Conservation (phyloP, 2,888 invertebrate species). For the Pantelozetes paolii region DNA sequence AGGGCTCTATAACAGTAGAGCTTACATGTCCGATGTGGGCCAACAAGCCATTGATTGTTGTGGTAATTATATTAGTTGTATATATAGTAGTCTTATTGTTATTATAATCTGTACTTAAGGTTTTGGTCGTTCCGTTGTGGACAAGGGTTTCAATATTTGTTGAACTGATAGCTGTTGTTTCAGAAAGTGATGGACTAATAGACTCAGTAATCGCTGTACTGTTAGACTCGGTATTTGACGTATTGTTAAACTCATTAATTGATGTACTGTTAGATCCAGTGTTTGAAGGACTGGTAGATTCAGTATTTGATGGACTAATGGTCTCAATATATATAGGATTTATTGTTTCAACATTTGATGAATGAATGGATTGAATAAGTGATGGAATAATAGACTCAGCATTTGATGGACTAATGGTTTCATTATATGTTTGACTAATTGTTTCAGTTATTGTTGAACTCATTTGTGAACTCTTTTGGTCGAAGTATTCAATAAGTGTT, state of each 20-base stretch:
- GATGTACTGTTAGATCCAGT: too few species aligned
- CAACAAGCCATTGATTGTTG: constrained; percentile 45
- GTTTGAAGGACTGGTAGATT: too few species aligned
- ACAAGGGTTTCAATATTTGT: neutral
- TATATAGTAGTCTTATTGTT: constrained; percentile 46
- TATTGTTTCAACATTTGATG: too few species aligned
- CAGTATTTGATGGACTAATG: too few species aligned
- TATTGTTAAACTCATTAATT: too few species aligned
- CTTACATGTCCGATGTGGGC: constrained; percentile 47
- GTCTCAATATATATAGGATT: too few species aligned
- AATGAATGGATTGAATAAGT: too few species aligned
- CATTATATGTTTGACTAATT: neutral
- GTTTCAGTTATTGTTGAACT: too few species aligned
- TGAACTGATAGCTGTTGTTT: neutral
- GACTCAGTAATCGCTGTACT: too few species aligned
- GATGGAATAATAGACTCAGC: too few species aligned
- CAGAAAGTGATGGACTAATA: too few species aligned
- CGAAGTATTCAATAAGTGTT: neutral
- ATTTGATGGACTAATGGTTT: neutral
- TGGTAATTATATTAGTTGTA: constrained; percentile 45
- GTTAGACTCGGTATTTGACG: too few species aligned
- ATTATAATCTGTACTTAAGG: constrained; percentile 45
- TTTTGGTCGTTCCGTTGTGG: constrained; percentile 41
- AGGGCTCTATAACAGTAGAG: constrained; percentile 38
- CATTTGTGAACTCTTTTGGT: neutral